Base-by-base conservation (phyloP, 2,888 invertebrate genomes). In the Nomada fucata region DNA sequence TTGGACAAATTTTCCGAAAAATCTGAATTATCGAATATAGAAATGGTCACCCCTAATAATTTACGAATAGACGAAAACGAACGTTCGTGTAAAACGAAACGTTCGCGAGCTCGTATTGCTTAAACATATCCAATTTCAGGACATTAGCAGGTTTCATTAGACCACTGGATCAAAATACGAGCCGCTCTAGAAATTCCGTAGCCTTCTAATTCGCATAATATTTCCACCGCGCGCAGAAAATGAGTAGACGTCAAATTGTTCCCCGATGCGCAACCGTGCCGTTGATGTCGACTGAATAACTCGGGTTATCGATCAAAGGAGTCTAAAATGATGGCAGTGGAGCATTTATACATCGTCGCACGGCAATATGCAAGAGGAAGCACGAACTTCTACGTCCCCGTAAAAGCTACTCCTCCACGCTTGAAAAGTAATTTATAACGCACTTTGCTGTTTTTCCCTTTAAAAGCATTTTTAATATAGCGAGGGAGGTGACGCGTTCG, bases 91-190 rank as follows among this genome's bases (percentile, higher is more conserved):
- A 5, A 36, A 9, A 36, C 36, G 36, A 36, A 36, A 36, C 36
- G 5, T 36, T 36, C 36, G 36, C 5, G 5, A 36, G 36, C 36
- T 79, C 74, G 67, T 73, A 76, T 85, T 89, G 89, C 86, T 87
- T 87, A 36, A 36, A 36, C 36, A 90, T 88, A 89, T 87, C 87
- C 89, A 88, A 88, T 83, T 83, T 77, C 68, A 57, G 79, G 82
- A 86, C 86, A 88, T 89, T 88, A 89, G 71, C 71, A 68, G 76
- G 75, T 85, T 69, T 87, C 86, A 87, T 91, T 89, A 85, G 84
- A 85, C 18, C 85, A 79, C 86, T 75, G 79, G 76, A 61, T 59
- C 70, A 71, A 85, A 85, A 68, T 81, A 72, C 64, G 72, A 83
- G 84, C 81, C 73, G 72, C 79, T 70, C 80, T 64, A 67, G 65